Conservation (phyloP, 2,113 vertebrate genomes). For the Anhinga anhinga region DNA sequence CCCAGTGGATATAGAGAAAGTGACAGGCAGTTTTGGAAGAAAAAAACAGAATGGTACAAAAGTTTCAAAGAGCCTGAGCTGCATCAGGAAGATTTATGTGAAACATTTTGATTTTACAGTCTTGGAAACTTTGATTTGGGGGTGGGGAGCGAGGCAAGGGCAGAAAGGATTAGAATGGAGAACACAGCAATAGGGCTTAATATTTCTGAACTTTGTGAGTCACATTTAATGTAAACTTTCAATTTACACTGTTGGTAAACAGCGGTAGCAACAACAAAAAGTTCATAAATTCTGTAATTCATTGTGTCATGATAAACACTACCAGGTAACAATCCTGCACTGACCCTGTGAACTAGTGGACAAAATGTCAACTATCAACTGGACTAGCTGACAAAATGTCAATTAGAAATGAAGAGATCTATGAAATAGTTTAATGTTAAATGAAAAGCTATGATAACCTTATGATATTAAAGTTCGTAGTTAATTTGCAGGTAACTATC, state of each 20-base stretch:
- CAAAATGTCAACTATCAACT: neutral
- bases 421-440: neutral
- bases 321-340: neutral
- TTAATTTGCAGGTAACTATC: neutral
- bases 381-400: neutral
- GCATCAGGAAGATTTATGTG: neutral
- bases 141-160: neutral
- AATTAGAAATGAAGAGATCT: neutral
- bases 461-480: neutral
- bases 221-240: neutral
- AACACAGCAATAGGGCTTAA: neutral
- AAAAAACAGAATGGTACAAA: neutral
- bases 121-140: neutral
- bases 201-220: neutral
- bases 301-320: neutral
- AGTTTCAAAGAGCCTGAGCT: neutral
- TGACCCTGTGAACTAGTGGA: neutral
- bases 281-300: neutral
- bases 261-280: neutral
- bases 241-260: neutral
- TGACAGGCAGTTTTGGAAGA: neutral
- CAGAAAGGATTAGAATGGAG: neutral
- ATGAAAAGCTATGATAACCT: neutral
- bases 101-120: neutral
- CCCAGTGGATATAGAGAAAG: neutral